Base-by-base conservation (phyloP, 2,797 vertebrate genomes). In the Pipistrellus pipistrellus region DNA sequence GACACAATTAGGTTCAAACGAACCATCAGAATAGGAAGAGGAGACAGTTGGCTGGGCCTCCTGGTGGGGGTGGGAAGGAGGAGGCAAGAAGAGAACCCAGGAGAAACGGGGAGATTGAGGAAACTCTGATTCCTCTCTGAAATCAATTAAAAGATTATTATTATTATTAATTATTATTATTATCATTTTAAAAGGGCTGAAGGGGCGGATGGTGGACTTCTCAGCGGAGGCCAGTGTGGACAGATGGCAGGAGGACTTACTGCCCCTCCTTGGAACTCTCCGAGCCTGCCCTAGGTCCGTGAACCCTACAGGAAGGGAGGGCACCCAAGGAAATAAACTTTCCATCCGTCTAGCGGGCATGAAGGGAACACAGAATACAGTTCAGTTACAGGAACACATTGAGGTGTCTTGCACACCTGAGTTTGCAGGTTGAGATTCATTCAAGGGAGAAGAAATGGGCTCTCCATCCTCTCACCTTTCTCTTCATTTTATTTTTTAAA, bases 31-130 rank as follows among this genome's bases (percentile, higher is more conserved):
- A n/a, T 0, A 20, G 8, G 9, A 32, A 55, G 55, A 59, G 5
- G n/a, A 32, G 30, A 25, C 23, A 9, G 17, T 27, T 21, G 46
- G 8, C 77, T 10, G 27, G 38, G 30, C 13, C 44, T 46, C 1
- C 0, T 0, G 1, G 30, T 18, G n/a, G 20, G 6, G 11, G 5
- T 0, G 32, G 44, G 32, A 71, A 5, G 12, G 6, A 23, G 6
- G 30, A 12, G 6, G 6, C 30, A 2, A 38, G 38, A 66, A 17
- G 25, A 2, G 62, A 73, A 27, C 6, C 35, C 11, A 2, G 11
- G 5, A 21, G 38, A 41, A 46, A n/a, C 6, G 38, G 32, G 59
- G 41, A 15, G 4, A 30, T 14, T 4, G 21, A 27, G 76, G 27
- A 41, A 8, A 23, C 6, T 12, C 6, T 27, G 57, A 59, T 59